Evolutionary conservation across 2,113 vertebrate species (phyloP).

Genomic region (Donacobius atricapilla): DNA sequence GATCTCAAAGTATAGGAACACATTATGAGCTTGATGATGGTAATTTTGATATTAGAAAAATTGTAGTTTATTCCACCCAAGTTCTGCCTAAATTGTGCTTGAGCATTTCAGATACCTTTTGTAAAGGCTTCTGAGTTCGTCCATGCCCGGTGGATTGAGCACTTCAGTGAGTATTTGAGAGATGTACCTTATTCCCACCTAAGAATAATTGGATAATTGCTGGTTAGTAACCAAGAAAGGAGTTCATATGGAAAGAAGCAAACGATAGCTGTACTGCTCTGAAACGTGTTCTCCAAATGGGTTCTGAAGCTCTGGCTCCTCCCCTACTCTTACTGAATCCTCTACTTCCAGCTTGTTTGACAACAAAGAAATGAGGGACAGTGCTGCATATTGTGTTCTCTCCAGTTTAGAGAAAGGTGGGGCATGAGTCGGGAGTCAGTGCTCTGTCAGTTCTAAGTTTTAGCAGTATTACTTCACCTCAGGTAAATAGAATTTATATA

Average conservation of each 20-base stretch:
- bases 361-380: neutral
- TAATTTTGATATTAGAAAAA: neutral
- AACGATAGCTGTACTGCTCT: neutral
- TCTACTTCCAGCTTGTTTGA: neutral
- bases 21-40: neutral
- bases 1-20: neutral
- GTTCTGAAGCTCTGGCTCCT: neutral
- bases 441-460: neutral
- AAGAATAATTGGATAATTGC: neutral
- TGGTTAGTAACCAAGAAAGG: neutral
- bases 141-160: neutral
- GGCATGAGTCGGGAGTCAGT: neutral
- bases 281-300: neutral
- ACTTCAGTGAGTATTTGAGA: neutral
- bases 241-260: neutral
- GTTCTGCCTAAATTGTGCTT: neutral
- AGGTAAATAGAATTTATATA: neutral
- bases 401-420: neutral
- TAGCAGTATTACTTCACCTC: neutral
- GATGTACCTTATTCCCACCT: neutral
- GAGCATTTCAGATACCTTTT: neutral
- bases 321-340: neutral
- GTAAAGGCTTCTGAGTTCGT: neutral
- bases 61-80: neutral
- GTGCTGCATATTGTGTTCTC: fast-evolving